Base-by-base conservation (phyloP, 37 sponge, comb jelly and placozoan genomes). In the Ianthella basta region DNA sequence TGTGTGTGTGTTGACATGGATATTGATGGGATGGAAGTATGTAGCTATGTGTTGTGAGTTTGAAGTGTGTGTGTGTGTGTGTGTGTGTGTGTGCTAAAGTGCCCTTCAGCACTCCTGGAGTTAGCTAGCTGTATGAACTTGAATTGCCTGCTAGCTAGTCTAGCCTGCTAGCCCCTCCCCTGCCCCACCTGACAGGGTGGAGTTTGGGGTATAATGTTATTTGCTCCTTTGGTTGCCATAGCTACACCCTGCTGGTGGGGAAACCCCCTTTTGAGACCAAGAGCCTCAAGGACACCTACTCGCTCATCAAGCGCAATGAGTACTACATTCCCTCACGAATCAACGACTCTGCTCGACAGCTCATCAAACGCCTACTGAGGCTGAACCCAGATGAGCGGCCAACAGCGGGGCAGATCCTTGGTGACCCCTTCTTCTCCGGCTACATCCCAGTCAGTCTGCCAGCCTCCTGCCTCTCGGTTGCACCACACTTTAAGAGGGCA, bases 241-340 rank as follows among this genome's bases (percentile, higher is more conserved):
- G 94, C 39, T 95, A 93, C 78, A 92, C 93, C n/a, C 83, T 95
- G 0, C 87, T 95, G 19, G 88, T 91, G 44, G 94, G 97, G 3
- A 94, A 94, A 81, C 97, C 97, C n/a, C 97, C 97, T 20, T 97
- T 97, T 87, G 97, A 97, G 74, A 97, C 95, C 1, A 77, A 84
- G 55, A 90, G 91, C 37, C 87, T 97, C 24, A 92, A 95, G 64
- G 97, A 97, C 41, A 97, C 97, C 14, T 97, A 95, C 83, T 82
- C 85, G 12, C 77, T 83, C 18, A 97, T 97, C 64, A 92, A 91
- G 73, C 77, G 89, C 21, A 95, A 95, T 37, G 93, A 97, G 88
- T 97, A 93, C 61, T 89, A 88, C 61, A 89, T 95, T 32, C 97
- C 97, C 0, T 88, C 87, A 1, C 80, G 88, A 57, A 84, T 97